Evolutionary conservation across 1,140 invertebrate genomes (phyloP), one percentile per base, ranked within the genome.

Genomic region (Heliconius himera): DNA sequence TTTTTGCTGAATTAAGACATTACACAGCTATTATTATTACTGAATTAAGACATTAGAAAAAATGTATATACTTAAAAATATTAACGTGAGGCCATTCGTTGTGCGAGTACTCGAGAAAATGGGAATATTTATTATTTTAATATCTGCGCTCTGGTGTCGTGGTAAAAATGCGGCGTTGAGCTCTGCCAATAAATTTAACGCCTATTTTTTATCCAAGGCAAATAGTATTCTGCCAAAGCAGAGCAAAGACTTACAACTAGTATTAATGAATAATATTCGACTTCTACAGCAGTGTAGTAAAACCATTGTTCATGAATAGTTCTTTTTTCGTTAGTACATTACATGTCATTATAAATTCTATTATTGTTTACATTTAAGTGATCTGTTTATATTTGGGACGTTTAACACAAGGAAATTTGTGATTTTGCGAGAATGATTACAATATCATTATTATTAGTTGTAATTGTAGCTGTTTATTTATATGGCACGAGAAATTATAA

Each of bases 401-500:
- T 51, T 51, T 20, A 51, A 18, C 5, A 20, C 1, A 51, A 51
- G 49, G 49, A 51, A 20, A 51, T 1, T 22, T 22, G n/a, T 56
- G 18, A 9, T 56, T 11, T 56, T 56, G 22, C 8, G 9, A 56
- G 9, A 56, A 56, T 56, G 54, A 56, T 56, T 56, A 56, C 54
- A 56, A 56, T 56, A 20, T 8, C 54, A n/a, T n/a, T 56, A 56
- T 22, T 56, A 56, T 56, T 66, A 66, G n/a, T 66, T 8, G 22
- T 66, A 9, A 66, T 66, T 26, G 56, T 66, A 26, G 46, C 6
- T 26, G 13, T 77, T 18, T 77, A 77, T 41, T 18, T 77, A 29
- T 77, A 77, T 38, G 66, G 75, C 49, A 71, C 36, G 3, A 33
- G 75, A 38, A 77, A 77, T 38, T 41, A 36, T 22, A 77, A 49